phyloP scores from a whole-genome alignment of 2,113 vertebrate species.

The Quiscalus mexicanus region DNA sequence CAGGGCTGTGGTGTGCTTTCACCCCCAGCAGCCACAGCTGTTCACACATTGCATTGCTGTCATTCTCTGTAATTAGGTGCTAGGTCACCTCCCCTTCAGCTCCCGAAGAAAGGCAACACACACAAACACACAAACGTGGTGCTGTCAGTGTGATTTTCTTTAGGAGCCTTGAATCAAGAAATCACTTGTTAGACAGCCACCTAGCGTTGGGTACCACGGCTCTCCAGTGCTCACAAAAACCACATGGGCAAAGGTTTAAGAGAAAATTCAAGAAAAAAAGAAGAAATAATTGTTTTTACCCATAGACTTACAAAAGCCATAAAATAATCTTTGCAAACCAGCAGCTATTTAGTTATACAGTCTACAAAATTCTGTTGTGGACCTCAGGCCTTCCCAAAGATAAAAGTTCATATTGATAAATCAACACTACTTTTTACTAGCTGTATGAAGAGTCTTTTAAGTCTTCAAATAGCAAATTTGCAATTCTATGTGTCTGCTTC shows the following conservation, averaged over 20 bases:
- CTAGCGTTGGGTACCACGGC: constrained; percentile 10
- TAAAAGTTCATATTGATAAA: background rate
- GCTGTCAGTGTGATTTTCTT: background rate
- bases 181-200: constrained; percentile 40
- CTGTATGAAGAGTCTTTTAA: background rate
- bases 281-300: background rate
- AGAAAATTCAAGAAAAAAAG: background rate
- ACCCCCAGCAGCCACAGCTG: background rate
- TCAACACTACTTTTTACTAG: background rate
- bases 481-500: background rate
- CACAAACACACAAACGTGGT: background rate
- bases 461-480: background rate
- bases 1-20: background rate
- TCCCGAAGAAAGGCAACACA: background rate
- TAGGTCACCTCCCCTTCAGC: background rate
- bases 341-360: background rate
- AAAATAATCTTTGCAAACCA: background rate
- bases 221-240: background rate
- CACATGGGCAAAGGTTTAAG: background rate
- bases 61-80: background rate
- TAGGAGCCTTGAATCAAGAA: background rate
- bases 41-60: background rate
- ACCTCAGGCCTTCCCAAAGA: background rate
- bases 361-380: background rate
- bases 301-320: background rate